Evolutionary conservation across 2,113 vertebrate species (phyloP).

Genomic region (Spizaetus ornatus): DNA sequence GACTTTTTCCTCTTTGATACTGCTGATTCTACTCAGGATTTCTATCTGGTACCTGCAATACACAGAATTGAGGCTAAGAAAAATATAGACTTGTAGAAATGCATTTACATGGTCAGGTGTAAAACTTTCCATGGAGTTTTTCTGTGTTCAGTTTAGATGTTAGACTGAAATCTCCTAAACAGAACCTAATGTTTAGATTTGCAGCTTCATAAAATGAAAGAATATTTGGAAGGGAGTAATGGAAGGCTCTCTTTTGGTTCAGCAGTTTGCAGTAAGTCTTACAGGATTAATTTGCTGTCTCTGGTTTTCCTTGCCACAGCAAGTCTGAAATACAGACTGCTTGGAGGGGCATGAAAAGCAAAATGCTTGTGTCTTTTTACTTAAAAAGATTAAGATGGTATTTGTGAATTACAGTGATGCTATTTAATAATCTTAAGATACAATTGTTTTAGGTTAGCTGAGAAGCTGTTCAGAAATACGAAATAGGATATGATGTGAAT

Average conservation of each 20-base stretch:
- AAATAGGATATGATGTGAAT: background rate
- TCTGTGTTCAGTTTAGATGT: background rate
- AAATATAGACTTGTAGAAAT: background rate
- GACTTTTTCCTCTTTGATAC: background rate
- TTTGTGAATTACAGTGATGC: background rate
- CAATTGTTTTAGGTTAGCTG: background rate
- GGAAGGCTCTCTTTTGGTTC: background rate
- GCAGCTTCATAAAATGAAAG: background rate
- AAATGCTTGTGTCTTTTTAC: background rate
- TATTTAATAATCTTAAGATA: background rate
- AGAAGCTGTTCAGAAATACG: background rate
- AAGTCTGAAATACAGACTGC: background rate
- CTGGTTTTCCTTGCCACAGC: background rate
- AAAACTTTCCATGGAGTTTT: background rate
- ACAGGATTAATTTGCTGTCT: background rate
- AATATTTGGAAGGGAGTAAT: background rate
- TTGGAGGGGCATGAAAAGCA: background rate
- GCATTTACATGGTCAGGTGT: background rate
- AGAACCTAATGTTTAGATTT: background rate
- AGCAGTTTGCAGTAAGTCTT: background rate
- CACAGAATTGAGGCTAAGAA: background rate
- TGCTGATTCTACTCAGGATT: background rate
- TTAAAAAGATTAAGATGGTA: background rate
- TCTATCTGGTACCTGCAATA: background rate
- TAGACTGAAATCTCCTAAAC: background rate